Conservation (phyloP, 2,113 vertebrate genomes). For the Cryptoleucopteryx plumbea region DNA sequence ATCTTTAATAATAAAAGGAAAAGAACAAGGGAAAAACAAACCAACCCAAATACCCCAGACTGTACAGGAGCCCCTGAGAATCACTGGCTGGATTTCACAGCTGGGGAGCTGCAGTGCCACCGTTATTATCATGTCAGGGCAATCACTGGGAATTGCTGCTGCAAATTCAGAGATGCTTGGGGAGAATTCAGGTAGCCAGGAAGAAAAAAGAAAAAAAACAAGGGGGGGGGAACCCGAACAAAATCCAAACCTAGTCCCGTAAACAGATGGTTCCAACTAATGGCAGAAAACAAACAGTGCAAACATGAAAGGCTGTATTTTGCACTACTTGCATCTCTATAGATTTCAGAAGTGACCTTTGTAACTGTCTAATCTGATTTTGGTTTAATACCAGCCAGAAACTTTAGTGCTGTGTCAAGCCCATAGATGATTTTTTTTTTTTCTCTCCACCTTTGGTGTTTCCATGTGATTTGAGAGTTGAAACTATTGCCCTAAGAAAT, state of each 20-base stretch:
- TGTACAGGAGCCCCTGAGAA: not conserved
- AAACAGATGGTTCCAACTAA: constrained; percentile 42
- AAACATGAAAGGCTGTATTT: not conserved
- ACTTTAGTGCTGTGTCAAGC: not conserved
- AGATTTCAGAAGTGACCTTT: not conserved
- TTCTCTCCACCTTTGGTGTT: not conserved
- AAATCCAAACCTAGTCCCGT: not conserved
- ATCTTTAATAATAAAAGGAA: not conserved
- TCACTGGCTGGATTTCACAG: constrained; percentile 32
- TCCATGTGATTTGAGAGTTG: not conserved
- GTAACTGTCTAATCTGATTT: not conserved
- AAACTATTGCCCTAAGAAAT: not conserved
- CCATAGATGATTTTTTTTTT: not conserved
- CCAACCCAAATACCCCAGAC: not conserved
- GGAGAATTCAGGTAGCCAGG: constrained; percentile 40
- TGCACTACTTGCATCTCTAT: not conserved
- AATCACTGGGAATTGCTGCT: constrained; percentile 40
- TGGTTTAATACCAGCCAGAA: not conserved
- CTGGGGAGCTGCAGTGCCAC: not conserved
- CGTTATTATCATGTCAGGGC: not conserved
- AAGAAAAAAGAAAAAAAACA: not conserved
- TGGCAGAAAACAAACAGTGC: not conserved
- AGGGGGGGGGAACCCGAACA: no score
- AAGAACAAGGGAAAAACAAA: not conserved
- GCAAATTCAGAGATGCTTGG: constrained; percentile 27